These are phyloP conservation scores for Gorsachius goisagi DNA, from an alignment of 2,113 vertebrate species.

Conservation along the genomic window DNA sequence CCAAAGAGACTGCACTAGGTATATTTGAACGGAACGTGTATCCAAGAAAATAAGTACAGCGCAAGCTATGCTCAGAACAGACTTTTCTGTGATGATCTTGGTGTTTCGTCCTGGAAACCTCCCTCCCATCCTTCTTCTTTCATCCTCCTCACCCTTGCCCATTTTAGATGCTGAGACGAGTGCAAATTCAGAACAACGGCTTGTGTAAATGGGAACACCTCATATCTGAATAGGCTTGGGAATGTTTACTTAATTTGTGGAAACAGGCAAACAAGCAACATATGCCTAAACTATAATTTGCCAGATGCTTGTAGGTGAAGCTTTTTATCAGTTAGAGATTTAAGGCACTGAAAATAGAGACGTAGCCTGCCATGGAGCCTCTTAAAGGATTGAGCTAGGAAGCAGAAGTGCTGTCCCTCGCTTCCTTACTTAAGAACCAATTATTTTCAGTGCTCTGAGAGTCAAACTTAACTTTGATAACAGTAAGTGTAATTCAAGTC, in stretches of 20 bases:
- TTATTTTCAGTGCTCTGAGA: not conserved
- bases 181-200: not conserved
- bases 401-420: not conserved
- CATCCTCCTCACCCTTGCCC: not conserved
- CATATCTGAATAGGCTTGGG: not conserved
- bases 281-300: not conserved
- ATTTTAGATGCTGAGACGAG: not conserved
- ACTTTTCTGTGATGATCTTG: not conserved
- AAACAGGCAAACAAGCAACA: not conserved
- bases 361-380: not conserved
- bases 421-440: not conserved
- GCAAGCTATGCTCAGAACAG: not conserved
- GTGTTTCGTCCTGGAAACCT: not conserved
- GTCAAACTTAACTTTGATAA: not conserved
- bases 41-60: not conserved
- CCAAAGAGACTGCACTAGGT: not conserved
- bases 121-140: not conserved
- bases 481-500: not conserved
- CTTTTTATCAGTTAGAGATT: not conserved
- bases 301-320: not conserved
- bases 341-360: not conserved
- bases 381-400: not conserved
- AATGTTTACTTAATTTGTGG: not conserved
- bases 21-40: not conserved
- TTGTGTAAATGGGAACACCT: not conserved